Percentiles rank a stretch among this genome's conserved stretches.
phyloP scores from a whole-genome alignment of 1,140 invertebrate genomes.

The Dreissena polymorpha region DNA sequence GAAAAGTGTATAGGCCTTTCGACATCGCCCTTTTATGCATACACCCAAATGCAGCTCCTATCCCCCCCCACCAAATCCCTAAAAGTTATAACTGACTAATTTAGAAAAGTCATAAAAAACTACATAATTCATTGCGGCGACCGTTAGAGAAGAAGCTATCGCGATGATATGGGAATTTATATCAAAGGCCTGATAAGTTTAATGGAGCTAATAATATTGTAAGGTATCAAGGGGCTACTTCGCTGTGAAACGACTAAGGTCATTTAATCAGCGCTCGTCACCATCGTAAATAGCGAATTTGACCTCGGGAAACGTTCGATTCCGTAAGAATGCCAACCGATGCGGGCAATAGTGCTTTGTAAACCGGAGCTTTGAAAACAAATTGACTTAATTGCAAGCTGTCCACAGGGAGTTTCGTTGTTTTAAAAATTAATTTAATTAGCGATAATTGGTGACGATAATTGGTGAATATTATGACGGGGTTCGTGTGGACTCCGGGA shows the following conservation, averaged over 20 bases:
- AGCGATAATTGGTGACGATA: no score
- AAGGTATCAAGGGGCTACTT: constrained; percentile 4
- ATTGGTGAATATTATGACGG: no score
- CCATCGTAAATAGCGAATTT: background rate
- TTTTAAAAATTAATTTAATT: no score
- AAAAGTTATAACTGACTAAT: background rate
- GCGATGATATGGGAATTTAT: background rate
- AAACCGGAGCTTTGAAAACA: background rate
- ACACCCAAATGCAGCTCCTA: no score
- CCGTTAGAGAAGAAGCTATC: background rate
- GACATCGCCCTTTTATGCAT: no score
- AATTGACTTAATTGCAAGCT: background rate
- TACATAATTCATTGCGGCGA: background rate
- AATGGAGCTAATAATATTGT: constrained; percentile 13
- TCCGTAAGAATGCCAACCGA: background rate
- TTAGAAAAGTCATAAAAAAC: background rate
- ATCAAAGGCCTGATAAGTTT: constrained; percentile 1
- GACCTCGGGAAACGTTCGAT: background rate
- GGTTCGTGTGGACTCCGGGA: no score
- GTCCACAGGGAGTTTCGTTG: background rate
- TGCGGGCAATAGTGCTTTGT: background rate
- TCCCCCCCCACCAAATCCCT: no score
- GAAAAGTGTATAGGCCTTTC: no score
- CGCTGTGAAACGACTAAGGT: background rate
- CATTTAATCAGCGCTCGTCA: background rate